These are phyloP conservation scores for Ceraclea dissimilis DNA, from an alignment of 2,888 invertebrate genomes.

Conservation along the genomic window DNA sequence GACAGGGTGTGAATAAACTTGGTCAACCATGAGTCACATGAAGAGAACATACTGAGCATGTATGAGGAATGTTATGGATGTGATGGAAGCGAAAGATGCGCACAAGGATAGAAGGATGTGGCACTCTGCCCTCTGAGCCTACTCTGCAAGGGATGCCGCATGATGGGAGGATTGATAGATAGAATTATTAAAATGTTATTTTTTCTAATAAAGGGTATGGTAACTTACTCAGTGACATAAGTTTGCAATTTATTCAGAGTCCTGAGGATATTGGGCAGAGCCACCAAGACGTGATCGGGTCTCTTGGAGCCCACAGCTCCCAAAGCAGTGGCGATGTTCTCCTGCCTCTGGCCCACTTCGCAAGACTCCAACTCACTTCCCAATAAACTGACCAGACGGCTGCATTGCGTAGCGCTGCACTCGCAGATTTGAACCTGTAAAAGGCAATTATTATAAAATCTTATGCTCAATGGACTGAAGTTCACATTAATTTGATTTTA, in stretches of 20 bases:
- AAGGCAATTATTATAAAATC: neutral
- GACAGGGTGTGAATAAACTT: too few relatives aligned
- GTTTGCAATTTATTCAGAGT: constrained; percentile 2
- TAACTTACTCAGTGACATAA: neutral
- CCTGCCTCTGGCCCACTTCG: constrained; percentile 13
- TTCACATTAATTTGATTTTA: too few relatives aligned
- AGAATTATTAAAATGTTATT: too few relatives aligned
- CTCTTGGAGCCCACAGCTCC: constrained; percentile 20
- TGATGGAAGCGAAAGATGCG: too few relatives aligned
- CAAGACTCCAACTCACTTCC: constrained; percentile 19
- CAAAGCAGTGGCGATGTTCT: constrained; percentile 19
- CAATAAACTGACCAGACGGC: constrained; percentile 19
- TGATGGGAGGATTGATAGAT: too few relatives aligned
- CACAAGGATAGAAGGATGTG: too few relatives aligned
- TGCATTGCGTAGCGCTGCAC: constrained; percentile 21
- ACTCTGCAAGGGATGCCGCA: too few relatives aligned
- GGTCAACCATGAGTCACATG: too few relatives aligned
- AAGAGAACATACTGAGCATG: too few relatives aligned
- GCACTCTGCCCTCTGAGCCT: too few relatives aligned
- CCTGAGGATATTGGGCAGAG: constrained; percentile 19
- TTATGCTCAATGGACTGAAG: neutral
- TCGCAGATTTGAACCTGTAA: constrained; percentile 23
- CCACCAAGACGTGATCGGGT: constrained; percentile 17
- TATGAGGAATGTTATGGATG: too few relatives aligned
- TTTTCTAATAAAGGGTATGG: too few relatives aligned